Percentiles rank a stretch among this genome's conserved stretches.
These are phyloP conservation scores for Pampus argenteus DNA, from an alignment of 2,797 vertebrate genomes.

Conservation along the genomic window DNA sequence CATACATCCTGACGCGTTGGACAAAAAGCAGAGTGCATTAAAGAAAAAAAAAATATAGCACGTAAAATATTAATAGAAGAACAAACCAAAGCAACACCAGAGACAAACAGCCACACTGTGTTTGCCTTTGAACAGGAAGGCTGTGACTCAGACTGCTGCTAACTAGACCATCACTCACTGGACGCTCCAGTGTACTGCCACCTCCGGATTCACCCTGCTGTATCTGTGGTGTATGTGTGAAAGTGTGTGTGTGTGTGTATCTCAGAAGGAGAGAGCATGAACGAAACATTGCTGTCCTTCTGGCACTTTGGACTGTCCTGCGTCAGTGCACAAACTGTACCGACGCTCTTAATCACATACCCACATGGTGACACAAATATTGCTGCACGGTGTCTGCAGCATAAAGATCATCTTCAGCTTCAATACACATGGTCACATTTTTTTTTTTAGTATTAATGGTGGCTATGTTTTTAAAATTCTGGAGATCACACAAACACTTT, in stretches of 20 bases:
- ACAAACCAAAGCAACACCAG: slow-evolving; percentile 20
- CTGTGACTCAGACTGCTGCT: slow-evolving; percentile 40
- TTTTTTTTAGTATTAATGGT: neutral
- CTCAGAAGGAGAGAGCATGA: neutral
- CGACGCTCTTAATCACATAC: neutral
- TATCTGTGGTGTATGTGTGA: neutral
- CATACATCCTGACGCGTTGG: slow-evolving; percentile 20
- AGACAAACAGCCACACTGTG: slow-evolving; percentile 21
- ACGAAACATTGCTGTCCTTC: neutral
- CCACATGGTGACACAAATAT: neutral
- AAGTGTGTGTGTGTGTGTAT: slow-evolving; percentile 10
- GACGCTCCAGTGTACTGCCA: slow-evolving; percentile 17
- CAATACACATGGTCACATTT: neutral
- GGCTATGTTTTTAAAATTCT: neutral
- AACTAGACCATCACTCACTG: slow-evolving; percentile 53
- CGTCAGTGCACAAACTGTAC: neutral
- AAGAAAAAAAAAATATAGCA: slow-evolving; percentile 18
- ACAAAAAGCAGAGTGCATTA: slow-evolving; percentile 35
- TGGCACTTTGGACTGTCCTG: neutral
- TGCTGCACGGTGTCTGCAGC: slow-evolving; percentile 2
- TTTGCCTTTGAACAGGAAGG: slow-evolving; percentile 38
- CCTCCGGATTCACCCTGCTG: slow-evolving; percentile 29
- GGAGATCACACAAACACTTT: neutral
- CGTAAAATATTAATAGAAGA: slow-evolving; percentile 44
- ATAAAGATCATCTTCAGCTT: neutral